Percentiles rank a stretch among this genome's conserved stretches.
Evolutionary conservation across 2,113 vertebrate species (phyloP).

Genomic region (Notarius lentiginosus): DNA sequence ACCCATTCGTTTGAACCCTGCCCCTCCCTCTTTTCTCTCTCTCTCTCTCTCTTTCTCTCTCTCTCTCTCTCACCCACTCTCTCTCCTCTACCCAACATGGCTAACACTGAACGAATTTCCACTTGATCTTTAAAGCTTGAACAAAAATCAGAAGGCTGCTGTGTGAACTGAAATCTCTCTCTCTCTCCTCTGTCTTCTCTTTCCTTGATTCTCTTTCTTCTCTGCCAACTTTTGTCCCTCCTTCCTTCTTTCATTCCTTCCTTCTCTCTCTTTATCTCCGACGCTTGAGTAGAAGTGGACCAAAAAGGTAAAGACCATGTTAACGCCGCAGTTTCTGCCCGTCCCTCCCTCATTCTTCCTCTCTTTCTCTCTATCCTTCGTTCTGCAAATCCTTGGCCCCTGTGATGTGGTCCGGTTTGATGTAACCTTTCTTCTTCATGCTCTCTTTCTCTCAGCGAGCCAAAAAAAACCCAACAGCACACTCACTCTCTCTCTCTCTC

Average conservation of each 20-base stretch:
- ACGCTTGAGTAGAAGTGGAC: conserved; percentile 98
- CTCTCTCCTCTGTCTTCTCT: conserved; percentile 23
- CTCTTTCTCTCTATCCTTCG: conserved; percentile 20
- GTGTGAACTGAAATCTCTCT: conserved; percentile 49
- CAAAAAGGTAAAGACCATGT: conserved; percentile 93
- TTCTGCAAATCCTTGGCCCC: conserved; percentile 83
- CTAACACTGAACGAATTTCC: conserved; percentile 41
- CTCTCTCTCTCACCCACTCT: conserved; percentile 72
- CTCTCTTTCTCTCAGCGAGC: conserved; percentile 36
- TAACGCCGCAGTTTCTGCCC: conserved; percentile 73
- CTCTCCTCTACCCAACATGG: conserved; percentile 20
- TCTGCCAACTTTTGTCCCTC: conserved; percentile 42
- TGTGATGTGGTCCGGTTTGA: conserved; percentile 88
- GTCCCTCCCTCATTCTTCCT: conserved; percentile 6
- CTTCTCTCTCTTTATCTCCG: conserved; percentile 83
- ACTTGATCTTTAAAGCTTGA: conserved; percentile 57
- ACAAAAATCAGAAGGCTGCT: conserved; percentile 49
- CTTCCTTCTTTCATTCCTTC: conserved; percentile 33
- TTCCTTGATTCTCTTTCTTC: conserved; percentile 29
- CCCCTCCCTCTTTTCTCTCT: conserved; percentile 35
- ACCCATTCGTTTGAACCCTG: conserved; percentile 38
- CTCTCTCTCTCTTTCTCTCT: conserved; percentile 55
- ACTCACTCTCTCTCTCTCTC: neutral
- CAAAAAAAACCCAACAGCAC: neutral
- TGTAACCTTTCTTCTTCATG: conserved; percentile 71